phyloP scores from a whole-genome alignment of 2,888 invertebrate genomes.

The Machimus atricapillus region DNA sequence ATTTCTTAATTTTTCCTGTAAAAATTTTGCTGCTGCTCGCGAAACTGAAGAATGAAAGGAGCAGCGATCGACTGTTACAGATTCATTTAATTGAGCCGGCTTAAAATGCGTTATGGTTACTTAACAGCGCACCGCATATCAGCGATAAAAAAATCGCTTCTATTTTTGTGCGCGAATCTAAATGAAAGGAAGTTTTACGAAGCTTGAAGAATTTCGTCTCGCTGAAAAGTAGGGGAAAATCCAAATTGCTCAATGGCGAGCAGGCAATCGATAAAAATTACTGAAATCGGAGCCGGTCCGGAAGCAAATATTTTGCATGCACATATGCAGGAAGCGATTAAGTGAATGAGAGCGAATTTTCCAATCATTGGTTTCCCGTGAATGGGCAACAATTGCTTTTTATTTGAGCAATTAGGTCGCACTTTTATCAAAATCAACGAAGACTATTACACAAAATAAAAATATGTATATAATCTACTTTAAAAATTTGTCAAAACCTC shows the following conservation, averaged over 20 bases:
- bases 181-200: slow-evolving; percentile 1
- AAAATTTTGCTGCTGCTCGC: neutral
- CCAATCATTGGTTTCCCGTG: neutral
- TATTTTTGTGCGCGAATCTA: neutral
- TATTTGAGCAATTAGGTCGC: neutral
- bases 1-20: neutral
- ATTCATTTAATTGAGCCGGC: slow-evolving; percentile 3
- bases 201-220: neutral
- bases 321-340: neutral
- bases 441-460: neutral
- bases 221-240: neutral
- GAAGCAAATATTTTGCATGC: neutral
- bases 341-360: neutral
- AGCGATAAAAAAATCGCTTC: neutral
- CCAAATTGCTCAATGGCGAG: neutral
- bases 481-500: neutral
- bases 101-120: slow-evolving; percentile 27
- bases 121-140: neutral
- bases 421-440: neutral
- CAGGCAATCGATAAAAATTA: neutral
- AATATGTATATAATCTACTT: neutral
- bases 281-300: neutral
- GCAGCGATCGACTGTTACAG: neutral
- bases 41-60: neutral
- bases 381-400: neutral